Percentiles rank a stretch among this genome's conserved stretches.
phyloP scores from a whole-genome alignment of 2,797 vertebrate species.

The Pangasius sanitwongsei region DNA sequence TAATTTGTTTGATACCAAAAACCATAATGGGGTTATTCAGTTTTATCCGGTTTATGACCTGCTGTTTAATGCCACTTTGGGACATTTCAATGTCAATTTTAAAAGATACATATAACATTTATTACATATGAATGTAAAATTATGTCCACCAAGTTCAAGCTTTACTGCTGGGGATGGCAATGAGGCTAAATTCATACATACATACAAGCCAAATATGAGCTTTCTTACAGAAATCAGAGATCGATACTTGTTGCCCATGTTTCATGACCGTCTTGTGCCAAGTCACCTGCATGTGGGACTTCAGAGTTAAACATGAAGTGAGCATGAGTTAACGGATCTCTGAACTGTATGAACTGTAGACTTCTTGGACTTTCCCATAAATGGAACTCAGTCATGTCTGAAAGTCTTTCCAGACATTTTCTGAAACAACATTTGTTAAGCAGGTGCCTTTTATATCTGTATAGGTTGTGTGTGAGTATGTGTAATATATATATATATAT shows the following conservation, averaged over 20 bases:
- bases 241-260: background rate
- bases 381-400: background rate
- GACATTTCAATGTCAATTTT: background rate
- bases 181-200: background rate
- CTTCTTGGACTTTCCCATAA: background rate
- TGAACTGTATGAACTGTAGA: background rate
- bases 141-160: background rate
- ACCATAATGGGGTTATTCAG: background rate
- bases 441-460: background rate
- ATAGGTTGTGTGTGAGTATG: too few species aligned
- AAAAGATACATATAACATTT: background rate
- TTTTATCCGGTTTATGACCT: background rate
- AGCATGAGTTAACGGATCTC: background rate
- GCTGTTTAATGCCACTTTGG: background rate
- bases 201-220: background rate
- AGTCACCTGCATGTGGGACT: background rate
- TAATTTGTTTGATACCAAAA: background rate
- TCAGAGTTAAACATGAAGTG: background rate
- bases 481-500: too few species aligned
- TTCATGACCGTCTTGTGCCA: background rate
- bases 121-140: background rate
- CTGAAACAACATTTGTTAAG: background rate
- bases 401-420: background rate
- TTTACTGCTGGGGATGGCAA: background rate
- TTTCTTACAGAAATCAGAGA: background rate